These are phyloP conservation scores for Pollenia angustigena DNA, from an alignment of 2,888 invertebrate species.

Conservation along the genomic window DNA sequence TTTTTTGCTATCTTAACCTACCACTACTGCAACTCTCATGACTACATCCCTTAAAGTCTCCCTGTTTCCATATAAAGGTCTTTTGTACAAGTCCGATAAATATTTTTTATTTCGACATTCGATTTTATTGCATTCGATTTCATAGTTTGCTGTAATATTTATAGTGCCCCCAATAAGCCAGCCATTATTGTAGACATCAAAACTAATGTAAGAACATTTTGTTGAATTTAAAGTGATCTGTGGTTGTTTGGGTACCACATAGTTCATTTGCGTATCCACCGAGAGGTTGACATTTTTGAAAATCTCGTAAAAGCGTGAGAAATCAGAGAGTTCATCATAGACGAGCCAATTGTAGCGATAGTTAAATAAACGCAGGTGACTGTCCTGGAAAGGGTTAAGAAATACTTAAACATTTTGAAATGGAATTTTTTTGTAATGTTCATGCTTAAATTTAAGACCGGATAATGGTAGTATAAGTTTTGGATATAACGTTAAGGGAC, in stretches of 20 bases:
- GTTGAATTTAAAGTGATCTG: not conserved
- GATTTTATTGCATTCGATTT: constrained; percentile 75
- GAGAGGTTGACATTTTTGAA: constrained; percentile 78
- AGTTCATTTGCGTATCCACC: constrained; percentile 80
- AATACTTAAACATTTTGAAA: not conserved
- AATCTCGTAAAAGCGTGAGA: constrained; percentile 70
- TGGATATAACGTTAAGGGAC: too few relatives aligned
- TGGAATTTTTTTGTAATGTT: too few relatives aligned
- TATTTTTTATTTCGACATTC: constrained; percentile 75
- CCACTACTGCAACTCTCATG: constrained; percentile 79
- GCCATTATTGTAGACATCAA: constrained; percentile 83
- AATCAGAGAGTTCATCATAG: constrained; percentile 75
- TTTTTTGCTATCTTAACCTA: constrained; percentile 66
- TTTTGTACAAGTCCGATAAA: constrained; percentile 76
- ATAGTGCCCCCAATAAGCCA: constrained; percentile 80
- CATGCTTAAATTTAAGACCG: not conserved
- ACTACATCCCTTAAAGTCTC: constrained; percentile 78
- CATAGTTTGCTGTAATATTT: constrained; percentile 80
- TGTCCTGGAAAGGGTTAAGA: constrained; percentile 75
- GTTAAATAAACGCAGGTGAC: constrained; percentile 76
- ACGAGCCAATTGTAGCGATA: constrained; percentile 79
- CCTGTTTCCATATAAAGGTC: constrained; percentile 78
- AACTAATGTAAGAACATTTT: constrained; percentile 62
- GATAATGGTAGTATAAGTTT: too few relatives aligned
- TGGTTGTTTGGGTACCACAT: constrained; percentile 65